Evolutionary conservation across 2,888 invertebrate genomes (phyloP).

Genomic region (Pseudococcus jackbeardsleyi): DNA sequence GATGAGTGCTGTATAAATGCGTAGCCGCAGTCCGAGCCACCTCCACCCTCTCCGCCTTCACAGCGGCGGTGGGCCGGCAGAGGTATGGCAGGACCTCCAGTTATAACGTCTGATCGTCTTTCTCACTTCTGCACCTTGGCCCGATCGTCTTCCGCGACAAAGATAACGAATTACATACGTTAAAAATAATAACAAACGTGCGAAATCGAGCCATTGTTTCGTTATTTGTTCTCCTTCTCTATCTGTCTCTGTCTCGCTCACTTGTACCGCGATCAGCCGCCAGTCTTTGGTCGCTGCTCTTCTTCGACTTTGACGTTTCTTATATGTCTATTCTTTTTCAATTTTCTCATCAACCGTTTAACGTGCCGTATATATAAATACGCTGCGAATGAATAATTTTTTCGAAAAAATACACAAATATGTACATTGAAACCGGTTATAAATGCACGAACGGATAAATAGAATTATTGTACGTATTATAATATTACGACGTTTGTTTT

Average conservation of each 20-base stretch:
- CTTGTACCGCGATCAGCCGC: background rate
- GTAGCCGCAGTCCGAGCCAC: constrained; percentile 43
- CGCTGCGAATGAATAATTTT: constrained; percentile 35
- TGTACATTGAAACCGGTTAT: background rate
- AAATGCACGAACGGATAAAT: background rate
- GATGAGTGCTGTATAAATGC: constrained; percentile 46
- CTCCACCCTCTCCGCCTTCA: background rate
- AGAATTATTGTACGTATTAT: background rate
- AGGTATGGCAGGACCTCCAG: background rate
- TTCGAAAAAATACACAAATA: constrained; percentile 23
- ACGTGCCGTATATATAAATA: background rate
- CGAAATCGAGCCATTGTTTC: constrained; percentile 61
- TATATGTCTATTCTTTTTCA: constrained; percentile 54
- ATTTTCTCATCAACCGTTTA: constrained; percentile 46
- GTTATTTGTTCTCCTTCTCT: background rate
- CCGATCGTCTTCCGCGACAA: constrained; percentile 48
- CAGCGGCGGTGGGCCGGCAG: background rate
- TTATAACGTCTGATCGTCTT: constrained; percentile 38
- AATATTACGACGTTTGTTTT: background rate
- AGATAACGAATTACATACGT: constrained; percentile 53
- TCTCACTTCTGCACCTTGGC: background rate
- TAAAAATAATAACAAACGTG: constrained; percentile 62
- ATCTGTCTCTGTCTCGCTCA: background rate
- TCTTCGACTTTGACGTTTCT: background rate
- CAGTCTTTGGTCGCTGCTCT: no score